Percentiles rank a stretch among this genome's conserved stretches.
phyloP scores from a whole-genome alignment of 2,888 invertebrate genomes.

The Eubasilissa splendida region DNA sequence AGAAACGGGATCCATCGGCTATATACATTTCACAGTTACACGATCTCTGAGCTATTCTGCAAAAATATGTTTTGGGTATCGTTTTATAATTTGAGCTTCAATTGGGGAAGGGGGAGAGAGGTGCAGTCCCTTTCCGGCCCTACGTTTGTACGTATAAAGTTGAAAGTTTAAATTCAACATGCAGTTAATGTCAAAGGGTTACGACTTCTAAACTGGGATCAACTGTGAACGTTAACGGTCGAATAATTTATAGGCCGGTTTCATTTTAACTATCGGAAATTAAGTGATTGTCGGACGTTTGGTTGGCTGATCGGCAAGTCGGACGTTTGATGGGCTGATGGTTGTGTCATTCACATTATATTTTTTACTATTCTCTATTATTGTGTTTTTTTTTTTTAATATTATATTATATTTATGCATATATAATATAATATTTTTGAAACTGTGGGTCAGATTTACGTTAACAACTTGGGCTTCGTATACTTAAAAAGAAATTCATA shows the following conservation, averaged over 20 bases:
- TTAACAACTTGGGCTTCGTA: too few species aligned
- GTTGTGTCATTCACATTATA: too few species aligned
- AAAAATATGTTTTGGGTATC: background rate
- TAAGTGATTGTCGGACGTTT: background rate
- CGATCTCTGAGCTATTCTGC: background rate
- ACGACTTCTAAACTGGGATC: background rate
- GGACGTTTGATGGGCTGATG: too few species aligned
- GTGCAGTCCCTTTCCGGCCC: constrained; percentile 5
- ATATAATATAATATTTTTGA: too few species aligned
- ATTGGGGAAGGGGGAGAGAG: background rate
- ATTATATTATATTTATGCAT: too few species aligned
- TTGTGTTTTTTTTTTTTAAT: too few species aligned
- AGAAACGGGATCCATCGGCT: too few species aligned
- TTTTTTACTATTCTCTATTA: too few species aligned
- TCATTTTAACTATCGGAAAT: background rate
- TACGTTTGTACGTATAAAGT: background rate
- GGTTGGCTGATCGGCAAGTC: background rate
- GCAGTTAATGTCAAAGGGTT: constrained; percentile 18
- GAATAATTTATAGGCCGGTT: background rate
- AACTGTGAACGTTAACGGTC: background rate
- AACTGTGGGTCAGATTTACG: too few species aligned
- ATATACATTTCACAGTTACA: background rate
- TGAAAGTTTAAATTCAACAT: constrained; percentile 9
- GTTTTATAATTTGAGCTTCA: background rate
- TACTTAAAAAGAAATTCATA: too few species aligned